Evolutionary conservation across 2,113 vertebrate genomes (phyloP).

Genomic region (Thamnophis sirtalis): DNA sequence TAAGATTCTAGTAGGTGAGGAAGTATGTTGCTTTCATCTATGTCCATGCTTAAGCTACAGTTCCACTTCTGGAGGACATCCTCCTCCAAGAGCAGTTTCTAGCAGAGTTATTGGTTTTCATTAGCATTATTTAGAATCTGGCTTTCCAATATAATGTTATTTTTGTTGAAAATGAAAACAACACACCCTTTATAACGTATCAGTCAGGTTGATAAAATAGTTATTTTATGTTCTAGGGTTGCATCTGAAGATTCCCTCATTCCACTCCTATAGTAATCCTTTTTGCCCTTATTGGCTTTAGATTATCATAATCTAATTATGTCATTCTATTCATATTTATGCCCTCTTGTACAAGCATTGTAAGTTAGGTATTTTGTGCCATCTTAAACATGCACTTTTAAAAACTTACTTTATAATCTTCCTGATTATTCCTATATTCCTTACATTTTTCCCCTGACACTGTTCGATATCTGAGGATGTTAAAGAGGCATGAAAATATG

Average conservation of each 20-base stretch:
- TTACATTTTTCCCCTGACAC: neutral
- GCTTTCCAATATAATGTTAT: neutral
- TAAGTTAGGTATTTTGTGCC: neutral
- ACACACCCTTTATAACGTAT: neutral
- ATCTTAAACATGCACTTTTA: neutral
- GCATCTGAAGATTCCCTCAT: neutral
- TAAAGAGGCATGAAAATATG: no score
- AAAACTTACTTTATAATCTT: neutral
- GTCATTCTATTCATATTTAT: neutral
- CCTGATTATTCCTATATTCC: neutral
- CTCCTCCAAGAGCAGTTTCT: neutral
- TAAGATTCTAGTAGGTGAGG: neutral
- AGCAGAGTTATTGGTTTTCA: neutral
- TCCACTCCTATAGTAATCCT: neutral
- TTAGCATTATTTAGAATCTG: neutral
- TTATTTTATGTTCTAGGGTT: neutral
- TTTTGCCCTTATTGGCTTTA: neutral
- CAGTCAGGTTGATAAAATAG: neutral
- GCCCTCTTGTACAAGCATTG: neutral
- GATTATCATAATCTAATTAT: neutral
- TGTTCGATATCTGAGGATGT: no score
- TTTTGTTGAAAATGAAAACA: neutral
- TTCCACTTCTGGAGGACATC: neutral
- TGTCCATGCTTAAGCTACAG: neutral
- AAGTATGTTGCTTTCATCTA: neutral